Base-by-base conservation (phyloP, 2,888 invertebrate species). In the Clanis bilineata region DNA sequence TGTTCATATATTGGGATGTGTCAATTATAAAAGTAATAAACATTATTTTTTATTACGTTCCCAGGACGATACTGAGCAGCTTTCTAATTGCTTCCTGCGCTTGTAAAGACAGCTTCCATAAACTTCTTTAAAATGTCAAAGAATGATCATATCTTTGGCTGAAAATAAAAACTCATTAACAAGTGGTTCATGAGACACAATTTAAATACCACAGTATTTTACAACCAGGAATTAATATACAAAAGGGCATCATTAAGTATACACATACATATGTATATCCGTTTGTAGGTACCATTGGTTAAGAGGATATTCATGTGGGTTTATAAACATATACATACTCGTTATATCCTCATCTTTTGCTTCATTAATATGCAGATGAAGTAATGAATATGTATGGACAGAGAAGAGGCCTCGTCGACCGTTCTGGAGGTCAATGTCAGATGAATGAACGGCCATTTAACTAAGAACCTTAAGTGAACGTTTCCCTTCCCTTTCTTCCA, bases 381-480 rank as follows among this genome's bases (percentile, higher is more conserved):
- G 69, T 77, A 80, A 79, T 86, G 84, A 87, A 87, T 86, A 87
- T 85, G 81, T 80, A 85, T 85, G 70, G 63, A 67, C 76, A 69
- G 77, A 85, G 83, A 83, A 72, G 85, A 85, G 80, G 82, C 83
- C 83, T 83, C 80, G 70, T 59, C 79, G 80, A 79, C 80, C 81
- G 82, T 73, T 77, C 76, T 77, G 80, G 86, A 82, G 89, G 88
- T 89, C 89, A 90, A 88, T 89, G 88, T 88, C 88, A 83, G 79
- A 69, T 70, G 74, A 78, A 79, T 74, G 75, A 76, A 69, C 75
- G 74, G 70, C 83, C 81, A 81, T 39, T 73, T 51, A 66, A 74
- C 44, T 61, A 10, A 74, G 81, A 82, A 61, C 81, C 73, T 71
- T 71, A 62, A 64, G 65, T 61, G 66, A 71, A 72, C 68, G 69